Base-by-base conservation (phyloP, 2,888 invertebrate species). In the Notodonta dromedarius region DNA sequence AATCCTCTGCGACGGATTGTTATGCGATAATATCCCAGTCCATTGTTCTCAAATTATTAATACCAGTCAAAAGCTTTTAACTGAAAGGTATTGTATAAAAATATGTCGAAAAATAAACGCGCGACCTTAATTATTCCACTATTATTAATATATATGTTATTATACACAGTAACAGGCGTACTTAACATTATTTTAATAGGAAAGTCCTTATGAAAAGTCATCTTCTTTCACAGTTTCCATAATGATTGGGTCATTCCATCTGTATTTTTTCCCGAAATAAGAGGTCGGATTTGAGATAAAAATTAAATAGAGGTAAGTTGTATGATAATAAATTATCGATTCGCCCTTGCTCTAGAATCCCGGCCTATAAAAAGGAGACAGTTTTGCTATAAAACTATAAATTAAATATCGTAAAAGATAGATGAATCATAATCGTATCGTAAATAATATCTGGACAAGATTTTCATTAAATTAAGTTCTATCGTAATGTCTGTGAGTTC, bases 371-470 rank as follows among this genome's bases (percentile, higher is more conserved):
- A 68, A 62, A n/a, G 24, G 14, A 35, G n/a, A 32, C 12, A 62
- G 55, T 56, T 65, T 54, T 60, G 58, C 62, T 67, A 57, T 62
- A 67, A 58, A 67, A 56, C 32, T 51, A 39, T 57, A 64, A 58
- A 57, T 57, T 55, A 58, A 53, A 56, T 56, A 57, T 60, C 71
- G 59, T 70, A 65, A 72, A 72, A 66, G 53, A 40, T 65, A 60
- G 64, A 66, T 63, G 59, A 72, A 50, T 70, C 60, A 68, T 65
- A 12, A 32, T 54, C 39, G 54, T 6, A 16, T 14, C 50, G 42
- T 42, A 42, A 42, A 42, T 42, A 42, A 11, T 50, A 50, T 50
- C 7, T 50, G 14, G n/a, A n/a, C 3, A 14, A 32, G 0, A 13
- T 4, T 48, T 14, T 48, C 46, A 42, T 2, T 8, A 35, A 13